Base-by-base conservation (phyloP, 2,797 vertebrate genomes). In the Linurgus olivaceus region DNA sequence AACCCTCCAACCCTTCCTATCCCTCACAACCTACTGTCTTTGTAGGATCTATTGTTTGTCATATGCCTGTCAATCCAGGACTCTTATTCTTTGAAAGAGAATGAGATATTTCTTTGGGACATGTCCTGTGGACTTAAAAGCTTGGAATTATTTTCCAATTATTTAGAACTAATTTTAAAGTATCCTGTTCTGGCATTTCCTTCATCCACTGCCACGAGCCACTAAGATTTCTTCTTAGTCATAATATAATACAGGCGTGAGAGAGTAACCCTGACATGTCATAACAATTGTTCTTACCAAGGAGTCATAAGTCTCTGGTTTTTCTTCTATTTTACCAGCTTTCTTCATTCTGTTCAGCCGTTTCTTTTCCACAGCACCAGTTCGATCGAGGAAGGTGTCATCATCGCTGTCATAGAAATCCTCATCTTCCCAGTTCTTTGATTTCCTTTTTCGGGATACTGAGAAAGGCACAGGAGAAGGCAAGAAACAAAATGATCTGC, bases 361-460 rank as follows among this genome's bases (percentile, higher is more conserved):
- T 96, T 99, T 99, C 97, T 98, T 99, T 97, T 99, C 99, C 65
- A 99, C 98, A 1, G 98, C 98, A 55, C 99, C 99, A 1, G 99
- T 99, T 48, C 99, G 98, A 95, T 99, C 99, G 29, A 99, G 98
- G 93, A 99, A 99, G 15, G 99, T 99, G 96, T 99, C 99, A 14
- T 99, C 99, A 7, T 99, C 99, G 13, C 99, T 99, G 96, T 99
- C 99, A 42, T 99, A 99, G 96, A 98, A 99, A 90, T 99, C 99
- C 90, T 99, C 99, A 18, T 99, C 99, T 88, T 99, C 99, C 99
- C 99, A 99, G 97, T 99, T 99, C 96, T 99, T 99, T 93, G 98
- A 98, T 96, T 98, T 99, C 72, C 99, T 98, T 96, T 99, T 99
- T 24, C 99, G 98, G 57, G 99, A 99, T 72, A 99, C 99, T 99